These are phyloP conservation scores for Phalacrocorax carbo DNA, from an alignment of 2,113 vertebrate species.

Conservation along the genomic window DNA sequence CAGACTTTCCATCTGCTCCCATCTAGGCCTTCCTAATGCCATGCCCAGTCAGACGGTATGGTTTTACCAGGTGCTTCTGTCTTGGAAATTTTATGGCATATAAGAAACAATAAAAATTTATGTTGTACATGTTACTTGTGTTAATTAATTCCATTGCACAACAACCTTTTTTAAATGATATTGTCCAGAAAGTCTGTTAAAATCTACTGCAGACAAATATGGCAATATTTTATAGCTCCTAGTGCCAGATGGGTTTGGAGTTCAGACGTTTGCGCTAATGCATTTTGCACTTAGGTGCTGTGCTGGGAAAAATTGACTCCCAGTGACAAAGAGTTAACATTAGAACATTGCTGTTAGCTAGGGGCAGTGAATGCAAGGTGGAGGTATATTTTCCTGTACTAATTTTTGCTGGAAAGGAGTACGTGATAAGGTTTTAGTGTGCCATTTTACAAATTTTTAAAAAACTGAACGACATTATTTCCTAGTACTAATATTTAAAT, in stretches of 20 bases:
- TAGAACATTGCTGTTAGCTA: neutral
- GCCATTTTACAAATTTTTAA: neutral
- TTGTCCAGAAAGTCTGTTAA: slow-evolving; percentile 66
- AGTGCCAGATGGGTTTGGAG: slow-evolving; percentile 35
- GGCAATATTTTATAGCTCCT: slow-evolving; percentile 41
- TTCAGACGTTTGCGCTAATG: slow-evolving; percentile 47
- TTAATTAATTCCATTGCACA: slow-evolving; percentile 68
- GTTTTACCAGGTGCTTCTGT: slow-evolving; percentile 68
- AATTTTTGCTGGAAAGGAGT: neutral
- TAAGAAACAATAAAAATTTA: slow-evolving; percentile 66
- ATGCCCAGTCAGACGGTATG: slow-evolving; percentile 27
- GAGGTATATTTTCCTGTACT: neutral
- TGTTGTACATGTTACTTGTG: slow-evolving; percentile 49
- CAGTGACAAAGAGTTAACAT: slow-evolving; percentile 34
- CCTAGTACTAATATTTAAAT: slow-evolving; percentile 25
- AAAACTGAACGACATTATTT: neutral
- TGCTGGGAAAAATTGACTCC: slow-evolving; percentile 35
- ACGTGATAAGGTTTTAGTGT: neutral
- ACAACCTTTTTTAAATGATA: slow-evolving; percentile 44
- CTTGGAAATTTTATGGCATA: slow-evolving; percentile 69
- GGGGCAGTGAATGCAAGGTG: neutral
- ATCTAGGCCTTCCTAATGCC: slow-evolving; percentile 53
- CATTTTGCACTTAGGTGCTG: slow-evolving; percentile 52
- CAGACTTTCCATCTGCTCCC: slow-evolving; percentile 73
- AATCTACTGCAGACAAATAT: neutral